Evolutionary conservation across 2,797 vertebrate species (phyloP).

Genomic region (Carduelis carduelis): DNA sequence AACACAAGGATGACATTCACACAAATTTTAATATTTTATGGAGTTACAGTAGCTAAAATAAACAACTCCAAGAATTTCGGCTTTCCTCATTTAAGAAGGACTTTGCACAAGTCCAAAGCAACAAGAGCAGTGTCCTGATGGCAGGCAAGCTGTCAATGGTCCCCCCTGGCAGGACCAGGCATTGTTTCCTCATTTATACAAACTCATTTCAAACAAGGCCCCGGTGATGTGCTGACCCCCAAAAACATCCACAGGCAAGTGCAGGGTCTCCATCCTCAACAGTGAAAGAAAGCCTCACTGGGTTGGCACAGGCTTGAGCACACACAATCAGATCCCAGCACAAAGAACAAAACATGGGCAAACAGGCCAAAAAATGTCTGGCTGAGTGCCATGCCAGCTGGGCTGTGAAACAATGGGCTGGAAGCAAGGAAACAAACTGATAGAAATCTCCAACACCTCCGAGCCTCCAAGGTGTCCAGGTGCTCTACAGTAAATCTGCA

Average conservation of each 20-base stretch:
- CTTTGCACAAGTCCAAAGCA: background rate
- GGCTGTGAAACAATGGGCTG: background rate
- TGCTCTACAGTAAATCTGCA: background rate
- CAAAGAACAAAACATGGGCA: background rate
- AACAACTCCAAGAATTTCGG: background rate
- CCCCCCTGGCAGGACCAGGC: background rate
- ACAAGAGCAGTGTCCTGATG: background rate
- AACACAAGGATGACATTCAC: background rate
- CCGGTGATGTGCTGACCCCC: background rate
- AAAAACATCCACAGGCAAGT: background rate
- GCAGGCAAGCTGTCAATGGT: background rate
- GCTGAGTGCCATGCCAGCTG: background rate
- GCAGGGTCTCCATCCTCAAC: background rate
- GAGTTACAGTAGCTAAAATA: background rate
- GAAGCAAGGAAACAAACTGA: background rate
- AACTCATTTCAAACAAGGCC: background rate
- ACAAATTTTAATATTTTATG: background rate
- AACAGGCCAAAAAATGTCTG: background rate
- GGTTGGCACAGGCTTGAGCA: background rate
- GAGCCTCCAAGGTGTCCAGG: background rate
- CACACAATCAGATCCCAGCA: background rate
- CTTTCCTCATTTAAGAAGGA: background rate
- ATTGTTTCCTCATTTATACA: fast-evolving
- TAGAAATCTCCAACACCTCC: background rate
- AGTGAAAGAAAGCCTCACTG: background rate